Evolutionary conservation across 2,797 vertebrate genomes (phyloP), one percentile per base, ranked within the genome.

Genomic region (Coreius guichenoti): DNA sequence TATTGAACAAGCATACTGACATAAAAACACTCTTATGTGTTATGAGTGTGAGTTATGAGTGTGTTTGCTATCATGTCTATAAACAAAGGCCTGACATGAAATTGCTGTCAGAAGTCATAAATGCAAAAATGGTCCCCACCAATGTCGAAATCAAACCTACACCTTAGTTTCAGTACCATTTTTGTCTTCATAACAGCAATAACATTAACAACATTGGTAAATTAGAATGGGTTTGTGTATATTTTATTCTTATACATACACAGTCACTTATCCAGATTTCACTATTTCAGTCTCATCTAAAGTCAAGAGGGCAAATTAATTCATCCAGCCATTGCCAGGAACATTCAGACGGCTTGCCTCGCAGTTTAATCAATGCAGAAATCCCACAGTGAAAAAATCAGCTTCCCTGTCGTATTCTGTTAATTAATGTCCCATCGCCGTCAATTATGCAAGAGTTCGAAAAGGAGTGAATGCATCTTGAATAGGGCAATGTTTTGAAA

Each of bases 381-480:
- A 33, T 31, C 14, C 75, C 56, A 47, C 19, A 33, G 45, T 56
- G 70, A 33, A 77, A 51, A 21, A 80, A 72, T 58, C 49, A 26
- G 17, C 39, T 47, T 65, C 45, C 29, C 29, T 75, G 33, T 23
- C 8, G 17, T 17, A 61, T 63, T 17, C 82, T 76, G 49, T 33
- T 74, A 78, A 61, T 74, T 39, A 86, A 79, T 31, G 54, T n/a
- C 17, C 47, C 16, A 23, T 51, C 5, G 7, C 5, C 1, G n/a
- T 80, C 82, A 39, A 84, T 79, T 49, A 79, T 78, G 63, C 39
- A 85, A 29, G 17, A 47, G 56, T 43, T 73, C 12, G 19, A 81
- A 75, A 77, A 69, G 29, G 19, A 56, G 70, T 16, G 17, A 68
- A 83, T 77, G 80, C 45, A 23, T 68, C 74, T 29, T 5, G 61